Percentiles rank a stretch among this genome's conserved stretches.
phyloP scores from a whole-genome alignment of 2,113 vertebrate species.

The Ceyx melanurus region DNA sequence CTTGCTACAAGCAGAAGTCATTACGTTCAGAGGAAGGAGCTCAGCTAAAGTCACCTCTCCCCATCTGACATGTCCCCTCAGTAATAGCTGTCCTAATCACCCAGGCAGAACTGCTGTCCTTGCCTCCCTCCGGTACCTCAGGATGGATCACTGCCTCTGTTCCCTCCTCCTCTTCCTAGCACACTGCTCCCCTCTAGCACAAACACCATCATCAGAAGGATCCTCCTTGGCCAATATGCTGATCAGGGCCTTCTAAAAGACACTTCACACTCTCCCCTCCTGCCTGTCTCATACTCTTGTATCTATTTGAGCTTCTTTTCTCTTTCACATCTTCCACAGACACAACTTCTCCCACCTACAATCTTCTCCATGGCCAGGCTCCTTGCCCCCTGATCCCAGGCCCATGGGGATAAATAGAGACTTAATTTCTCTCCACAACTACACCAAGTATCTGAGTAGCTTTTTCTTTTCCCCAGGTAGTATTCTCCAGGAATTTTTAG shows the following conservation, averaged over 20 bases:
- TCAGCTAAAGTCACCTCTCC: conserved; percentile 46
- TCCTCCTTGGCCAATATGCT: neutral
- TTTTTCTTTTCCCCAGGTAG: neutral
- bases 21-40: conserved; percentile 27
- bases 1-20: conserved; percentile 34
- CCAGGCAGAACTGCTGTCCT: conserved; percentile 60
- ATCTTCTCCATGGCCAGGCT: neutral
- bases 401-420: neutral
- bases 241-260: neutral
- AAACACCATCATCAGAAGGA: neutral
- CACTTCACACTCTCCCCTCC: neutral
- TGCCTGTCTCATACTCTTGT: neutral
- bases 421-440: neutral
- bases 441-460: neutral
- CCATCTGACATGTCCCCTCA: neutral
- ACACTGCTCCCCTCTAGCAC: neutral
- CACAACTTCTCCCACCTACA: neutral
- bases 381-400: fast-evolving
- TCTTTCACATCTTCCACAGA: neutral
- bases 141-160: conserved; percentile 23
- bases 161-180: conserved; percentile 25
- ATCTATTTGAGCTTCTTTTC: neutral
- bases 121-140: conserved; percentile 36
- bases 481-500: neutral
- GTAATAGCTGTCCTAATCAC: conserved; percentile 17